A percentile compares a stretch with the other conserved stretches of the same genome.
Conservation (phyloP, 2,113 vertebrate genomes). For the Sceloporus tristichus region DNA sequence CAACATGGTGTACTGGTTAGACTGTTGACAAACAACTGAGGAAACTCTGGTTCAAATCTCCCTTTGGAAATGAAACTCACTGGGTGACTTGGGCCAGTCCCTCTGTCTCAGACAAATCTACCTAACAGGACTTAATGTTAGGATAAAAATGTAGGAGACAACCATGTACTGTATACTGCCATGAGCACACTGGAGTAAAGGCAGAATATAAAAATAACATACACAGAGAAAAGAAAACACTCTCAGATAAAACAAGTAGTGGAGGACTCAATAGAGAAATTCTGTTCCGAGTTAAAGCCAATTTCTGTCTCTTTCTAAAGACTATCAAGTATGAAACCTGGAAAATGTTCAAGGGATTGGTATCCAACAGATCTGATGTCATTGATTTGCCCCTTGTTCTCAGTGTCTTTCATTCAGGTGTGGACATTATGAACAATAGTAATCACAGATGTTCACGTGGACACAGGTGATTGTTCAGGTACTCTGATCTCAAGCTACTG, state of each 20-base stretch:
- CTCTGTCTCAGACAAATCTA: background rate
- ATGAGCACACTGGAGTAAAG: too few relatives aligned
- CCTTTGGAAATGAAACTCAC: background rate
- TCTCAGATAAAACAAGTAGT: background rate
- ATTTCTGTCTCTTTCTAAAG: background rate
- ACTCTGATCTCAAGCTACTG: background rate
- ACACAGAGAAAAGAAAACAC: too few relatives aligned
- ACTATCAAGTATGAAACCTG: background rate
- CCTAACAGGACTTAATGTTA: too few relatives aligned
- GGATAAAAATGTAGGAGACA: too few relatives aligned
- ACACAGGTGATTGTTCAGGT: background rate
- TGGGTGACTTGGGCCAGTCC: background rate
- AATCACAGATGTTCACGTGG: background rate
- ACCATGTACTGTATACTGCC: too few relatives aligned
- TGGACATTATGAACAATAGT: background rate
- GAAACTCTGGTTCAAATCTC: background rate
- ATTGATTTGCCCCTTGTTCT: background rate
- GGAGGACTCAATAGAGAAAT: background rate
- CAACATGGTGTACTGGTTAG: background rate
- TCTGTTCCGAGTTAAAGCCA: background rate
- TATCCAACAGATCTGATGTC: too few relatives aligned
- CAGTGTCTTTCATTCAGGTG: background rate
- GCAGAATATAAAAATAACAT: too few relatives aligned
- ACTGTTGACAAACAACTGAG: background rate
- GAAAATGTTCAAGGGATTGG: background rate